phyloP scores from a whole-genome alignment of 2,113 vertebrate genomes.

The Nymphicus hollandicus region DNA sequence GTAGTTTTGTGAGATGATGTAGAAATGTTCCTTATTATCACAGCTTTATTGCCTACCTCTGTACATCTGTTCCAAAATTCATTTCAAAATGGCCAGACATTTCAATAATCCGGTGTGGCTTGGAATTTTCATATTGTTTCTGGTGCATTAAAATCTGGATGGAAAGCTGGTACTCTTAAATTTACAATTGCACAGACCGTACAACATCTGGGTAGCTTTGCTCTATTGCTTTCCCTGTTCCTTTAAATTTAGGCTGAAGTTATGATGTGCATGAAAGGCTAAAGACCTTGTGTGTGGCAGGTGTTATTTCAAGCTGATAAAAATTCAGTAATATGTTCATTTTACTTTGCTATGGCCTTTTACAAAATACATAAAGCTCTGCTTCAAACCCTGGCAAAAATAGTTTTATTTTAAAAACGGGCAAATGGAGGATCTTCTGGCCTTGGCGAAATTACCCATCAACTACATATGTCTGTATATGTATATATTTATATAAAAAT shows the following conservation, averaged over 20 bases:
- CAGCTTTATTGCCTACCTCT: conserved; percentile 77
- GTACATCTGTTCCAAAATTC: conserved; percentile 81
- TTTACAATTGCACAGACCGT: conserved; percentile 82
- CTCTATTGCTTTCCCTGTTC: conserved; percentile 82
- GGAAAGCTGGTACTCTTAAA: conserved; percentile 78
- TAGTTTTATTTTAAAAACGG: neutral
- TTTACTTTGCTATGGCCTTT: conserved; percentile 58
- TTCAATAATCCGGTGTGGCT: conserved; percentile 75
- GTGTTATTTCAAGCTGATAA: conserved; percentile 77
- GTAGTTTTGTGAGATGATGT: conserved; percentile 75
- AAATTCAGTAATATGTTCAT: conserved; percentile 66
- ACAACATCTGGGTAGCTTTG: conserved; percentile 89
- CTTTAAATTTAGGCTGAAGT: conserved; percentile 84
- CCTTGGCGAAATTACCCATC: neutral
- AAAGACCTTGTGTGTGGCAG: conserved; percentile 74
- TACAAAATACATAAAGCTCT: conserved; percentile 19
- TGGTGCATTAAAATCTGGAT: conserved; percentile 74
- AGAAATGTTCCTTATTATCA: conserved; percentile 81
- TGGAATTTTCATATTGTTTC: conserved; percentile 80
- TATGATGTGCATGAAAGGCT: conserved; percentile 86
- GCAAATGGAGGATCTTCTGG: neutral
- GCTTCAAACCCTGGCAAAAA: conserved; percentile 7
- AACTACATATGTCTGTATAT: neutral
- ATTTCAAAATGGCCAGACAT: conserved; percentile 75
- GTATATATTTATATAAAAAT: neutral